phyloP scores from a whole-genome alignment of 2,113 vertebrate species.

The Oncorhynchus clarkii region DNA sequence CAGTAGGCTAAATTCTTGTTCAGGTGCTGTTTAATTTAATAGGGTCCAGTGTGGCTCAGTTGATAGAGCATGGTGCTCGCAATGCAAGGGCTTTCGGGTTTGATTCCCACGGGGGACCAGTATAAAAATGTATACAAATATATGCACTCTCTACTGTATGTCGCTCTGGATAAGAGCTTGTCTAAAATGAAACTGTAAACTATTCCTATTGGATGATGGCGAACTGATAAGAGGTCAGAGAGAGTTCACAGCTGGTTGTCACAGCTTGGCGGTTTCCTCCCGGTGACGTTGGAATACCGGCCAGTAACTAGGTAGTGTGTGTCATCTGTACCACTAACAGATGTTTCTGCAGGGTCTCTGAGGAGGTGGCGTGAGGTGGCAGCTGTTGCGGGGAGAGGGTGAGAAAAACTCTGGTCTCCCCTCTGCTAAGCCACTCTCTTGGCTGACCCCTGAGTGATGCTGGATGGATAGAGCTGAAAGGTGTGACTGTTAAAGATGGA shows the following conservation, averaged over 20 bases:
- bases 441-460: neutral
- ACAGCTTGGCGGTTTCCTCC: neutral
- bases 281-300: neutral
- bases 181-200: neutral
- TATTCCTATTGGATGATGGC: neutral
- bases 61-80: no score
- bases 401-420: neutral
- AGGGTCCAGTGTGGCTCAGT: no score
- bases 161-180: no score
- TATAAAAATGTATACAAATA: no score
- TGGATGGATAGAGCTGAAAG: neutral
- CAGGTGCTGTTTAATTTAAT: no score
- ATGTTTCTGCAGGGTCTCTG: conserved; percentile 6
- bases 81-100: no score
- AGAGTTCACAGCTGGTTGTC: neutral
- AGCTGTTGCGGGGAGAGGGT: conserved; percentile 13
- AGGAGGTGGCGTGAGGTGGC: neutral
- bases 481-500: neutral
- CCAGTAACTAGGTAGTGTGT: conserved; percentile 26
- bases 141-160: no score
- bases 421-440: neutral
- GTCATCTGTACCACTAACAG: conserved; percentile 1
- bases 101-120: no score
- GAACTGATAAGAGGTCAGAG: neutral
- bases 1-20: no score